Evolutionary conservation across 2,797 vertebrate species (phyloP).

Genomic region (Tokudaia tokunoshimensis): DNA sequence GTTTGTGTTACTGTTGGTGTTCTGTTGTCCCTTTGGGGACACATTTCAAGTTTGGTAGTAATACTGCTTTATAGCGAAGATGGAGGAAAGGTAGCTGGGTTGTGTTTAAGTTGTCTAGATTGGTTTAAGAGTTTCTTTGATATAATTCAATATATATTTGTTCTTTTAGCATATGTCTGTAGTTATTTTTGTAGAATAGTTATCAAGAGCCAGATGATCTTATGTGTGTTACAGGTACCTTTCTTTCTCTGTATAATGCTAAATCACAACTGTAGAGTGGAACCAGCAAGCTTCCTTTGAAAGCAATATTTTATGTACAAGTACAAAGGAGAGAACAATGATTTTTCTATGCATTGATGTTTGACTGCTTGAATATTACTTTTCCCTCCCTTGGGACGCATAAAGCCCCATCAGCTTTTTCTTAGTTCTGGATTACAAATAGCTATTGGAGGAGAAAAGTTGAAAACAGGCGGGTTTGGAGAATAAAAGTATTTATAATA

Average conservation of each 20-base stretch:
- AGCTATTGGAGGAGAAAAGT: slow-evolving; percentile 31
- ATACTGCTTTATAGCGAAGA: background rate
- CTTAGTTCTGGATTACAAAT: slow-evolving; percentile 41
- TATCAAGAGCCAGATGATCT: slow-evolving; percentile 17
- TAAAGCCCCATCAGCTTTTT: background rate
- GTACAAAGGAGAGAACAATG: background rate
- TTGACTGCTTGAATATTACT: slow-evolving; percentile 8
- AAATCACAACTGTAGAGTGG: background rate
- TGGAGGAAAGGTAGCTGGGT: background rate
- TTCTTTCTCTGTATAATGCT: background rate
- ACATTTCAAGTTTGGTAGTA: background rate
- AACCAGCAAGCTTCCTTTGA: slow-evolving; percentile 22
- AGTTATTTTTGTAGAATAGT: slow-evolving; percentile 39
- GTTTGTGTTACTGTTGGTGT: background rate
- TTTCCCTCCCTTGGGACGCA: background rate
- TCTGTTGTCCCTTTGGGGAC: background rate
- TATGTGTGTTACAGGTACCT: background rate
- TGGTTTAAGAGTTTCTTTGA: background rate
- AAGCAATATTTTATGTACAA: slow-evolving; percentile 20
- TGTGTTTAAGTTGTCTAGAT: background rate
- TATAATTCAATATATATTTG: slow-evolving; percentile 37
- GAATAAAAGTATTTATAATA: background rate
- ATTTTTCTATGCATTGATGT: background rate
- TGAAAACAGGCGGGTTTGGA: slow-evolving; percentile 7
- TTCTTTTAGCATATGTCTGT: slow-evolving; percentile 3